Base-by-base conservation (phyloP, 1,140 invertebrate species). In the Hylaeus anthracinus region DNA sequence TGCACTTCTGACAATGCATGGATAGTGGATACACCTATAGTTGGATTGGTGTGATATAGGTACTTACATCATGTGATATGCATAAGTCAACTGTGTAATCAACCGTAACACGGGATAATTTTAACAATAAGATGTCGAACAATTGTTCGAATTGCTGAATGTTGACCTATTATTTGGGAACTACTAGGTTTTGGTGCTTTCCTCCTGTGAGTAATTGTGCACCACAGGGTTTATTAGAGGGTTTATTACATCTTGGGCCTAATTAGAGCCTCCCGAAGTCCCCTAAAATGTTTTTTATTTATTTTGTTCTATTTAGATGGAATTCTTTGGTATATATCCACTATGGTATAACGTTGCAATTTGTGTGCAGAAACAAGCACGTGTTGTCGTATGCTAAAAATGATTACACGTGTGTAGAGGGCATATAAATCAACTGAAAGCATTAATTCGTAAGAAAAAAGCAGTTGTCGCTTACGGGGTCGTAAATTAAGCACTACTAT, bases 391-490 rank as follows among this genome's bases (percentile, higher is more conserved):
- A 9, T 15, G 5, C 14, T 5, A 45, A 76, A 76, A 76, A 55
- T 66, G 15, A 26, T 6, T 37, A 3, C 8, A 10, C 4, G 45
- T 61, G 45, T 26, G 5, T 4, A 12, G 14, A 1, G 2, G 1
- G 26, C 8, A 8, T 6, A 67, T 80, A 75, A 80, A 75, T 80
- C 67, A 80, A 37, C 26, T n/a, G 37, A 14, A 72, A 63, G 5
- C 12, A 64, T 5, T 8, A 2, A 1, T 39, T 58, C 45, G 2
- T 3, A 45, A 3, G 14, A 12, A 14, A 45, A 43, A 1, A 6
- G 0, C 37, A 10, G 10, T 14, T 26, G 53, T 2, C 39, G 48
- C 6, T 14, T 5, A 1, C 3, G 4, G 37, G 9, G 39, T 56
- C 43, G 6, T 80, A 80, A 80, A 80, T 80, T 67, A 75, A 26